Evolutionary conservation across 2,797 vertebrate species (phyloP), one percentile per base, ranked within the genome.

Genomic region (Loris lydekkerianus): DNA sequence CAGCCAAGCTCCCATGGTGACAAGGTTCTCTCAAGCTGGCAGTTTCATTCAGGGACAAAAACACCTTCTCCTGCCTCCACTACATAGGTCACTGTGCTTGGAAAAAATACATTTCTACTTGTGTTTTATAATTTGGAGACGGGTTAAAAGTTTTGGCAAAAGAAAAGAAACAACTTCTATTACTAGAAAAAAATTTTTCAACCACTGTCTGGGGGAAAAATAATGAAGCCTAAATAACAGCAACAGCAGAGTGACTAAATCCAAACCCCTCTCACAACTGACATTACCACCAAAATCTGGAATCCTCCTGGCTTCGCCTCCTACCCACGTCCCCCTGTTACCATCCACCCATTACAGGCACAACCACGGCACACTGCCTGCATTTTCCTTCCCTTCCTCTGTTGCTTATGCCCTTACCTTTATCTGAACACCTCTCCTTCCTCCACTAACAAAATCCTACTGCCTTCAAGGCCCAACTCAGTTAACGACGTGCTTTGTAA

Each of bases 81-180:
- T 21, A 21, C 23, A 7, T n/a, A 88, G 25, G 81, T 58, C 43
- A 69, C 58, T 40, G 25, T 85, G 78, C 75, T 83, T 76, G 46
- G 10, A 60, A 91, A 86, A 86, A 94, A 86, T 63, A 76, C 2
- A 63, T 21, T 72, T 93, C 88, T 87, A 46, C 82, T 70, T 18
- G 11, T 25, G 13, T 61, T 93, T 91, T 92, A 84, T 77, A 81
- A 96, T 82, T 89, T 95, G 58, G 65, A 96, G 43, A 87, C n/a
- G 23, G 20, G 13, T 69, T 75, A 86, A 89, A 88, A 89, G 63
- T 15, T 84, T 53, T 77, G 40, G 56, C 53, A 58, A 49, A 14
- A 77, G 18, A 70, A 60, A 69, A 84, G 5, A 7, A 53, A 53
- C 49, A 53, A 53, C 49, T 69, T 87, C 17, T n/a, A n/a, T 89